Conservation (phyloP, 2,113 vertebrate genomes). For the Heteronetta atricapilla region DNA sequence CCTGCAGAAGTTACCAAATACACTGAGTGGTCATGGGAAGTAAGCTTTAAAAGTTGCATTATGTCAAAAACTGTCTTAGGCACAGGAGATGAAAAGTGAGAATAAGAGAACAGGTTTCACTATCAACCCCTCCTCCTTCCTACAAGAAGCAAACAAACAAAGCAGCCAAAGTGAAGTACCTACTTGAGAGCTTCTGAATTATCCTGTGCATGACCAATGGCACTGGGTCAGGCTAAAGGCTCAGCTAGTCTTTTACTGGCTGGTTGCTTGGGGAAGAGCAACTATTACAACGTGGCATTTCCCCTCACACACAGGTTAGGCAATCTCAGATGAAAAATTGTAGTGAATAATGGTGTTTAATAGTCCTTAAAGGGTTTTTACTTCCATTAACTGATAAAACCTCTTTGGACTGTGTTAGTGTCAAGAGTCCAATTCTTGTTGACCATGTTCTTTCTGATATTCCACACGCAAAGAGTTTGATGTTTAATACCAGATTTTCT, state of each 20-base stretch:
- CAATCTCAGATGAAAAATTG: neutral
- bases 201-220: neutral
- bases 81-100: neutral
- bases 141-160: neutral
- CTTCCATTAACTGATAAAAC: neutral
- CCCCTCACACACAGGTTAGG: neutral
- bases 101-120: neutral
- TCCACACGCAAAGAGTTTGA: accelerated
- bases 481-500: neutral
- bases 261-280: neutral
- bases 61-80: neutral
- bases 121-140: accelerated
- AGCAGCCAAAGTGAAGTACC: neutral
- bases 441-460: neutral
- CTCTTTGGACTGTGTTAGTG: neutral
- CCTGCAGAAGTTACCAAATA: neutral
- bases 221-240: neutral
- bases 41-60: neutral
- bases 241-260: neutral
- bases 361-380: neutral
- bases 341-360: neutral
- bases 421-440: neutral
- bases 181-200: neutral
- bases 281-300: neutral
- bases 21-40: neutral